Percentiles rank a stretch among this genome's conserved stretches.
Conservation (phyloP, 2,888 invertebrate genomes). For the Encarsia formosa region DNA sequence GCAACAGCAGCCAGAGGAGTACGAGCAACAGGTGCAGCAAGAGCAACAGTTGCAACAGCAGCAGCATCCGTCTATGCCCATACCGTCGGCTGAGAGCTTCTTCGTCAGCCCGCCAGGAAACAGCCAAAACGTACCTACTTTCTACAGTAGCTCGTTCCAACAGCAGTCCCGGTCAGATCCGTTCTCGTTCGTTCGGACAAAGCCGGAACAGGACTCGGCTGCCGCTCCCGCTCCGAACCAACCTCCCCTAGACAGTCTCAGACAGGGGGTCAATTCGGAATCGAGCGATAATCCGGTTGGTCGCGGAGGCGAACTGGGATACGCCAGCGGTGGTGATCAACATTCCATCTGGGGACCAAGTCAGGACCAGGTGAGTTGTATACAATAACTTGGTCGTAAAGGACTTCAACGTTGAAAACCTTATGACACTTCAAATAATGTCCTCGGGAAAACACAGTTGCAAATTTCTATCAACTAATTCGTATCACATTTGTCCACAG, state of each 20-base stretch:
- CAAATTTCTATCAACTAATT: too few species aligned
- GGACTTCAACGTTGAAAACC: too few species aligned
- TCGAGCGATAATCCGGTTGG: not conserved
- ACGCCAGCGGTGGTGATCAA: not conserved
- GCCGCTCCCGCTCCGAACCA: not conserved
- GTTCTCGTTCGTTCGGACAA: slow-evolving; percentile 8
- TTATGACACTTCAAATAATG: too few species aligned
- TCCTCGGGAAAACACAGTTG: too few species aligned
- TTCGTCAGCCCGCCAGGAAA: slow-evolving; percentile 5
- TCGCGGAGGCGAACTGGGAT: too few species aligned
- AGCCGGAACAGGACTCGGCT: too few species aligned
- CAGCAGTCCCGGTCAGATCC: slow-evolving; percentile 10
- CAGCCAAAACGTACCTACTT: slow-evolving; percentile 11
- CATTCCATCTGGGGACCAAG: slow-evolving; percentile 12
- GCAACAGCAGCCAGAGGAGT: not conserved
- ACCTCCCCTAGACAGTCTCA: too few species aligned
- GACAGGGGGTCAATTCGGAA: too few species aligned
- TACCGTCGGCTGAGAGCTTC: slow-evolving; percentile 11
- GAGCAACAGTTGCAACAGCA: slow-evolving; percentile 1
- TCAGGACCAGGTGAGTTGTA: not conserved
- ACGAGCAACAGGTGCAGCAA: not conserved
- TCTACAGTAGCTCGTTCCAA: slow-evolving; percentile 13
- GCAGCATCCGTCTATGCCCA: slow-evolving; percentile 3
- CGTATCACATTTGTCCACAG: not conserved
- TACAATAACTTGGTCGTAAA: too few species aligned